These are phyloP conservation scores for Liasis olivaceus DNA, from an alignment of 2,797 vertebrate genomes.

Conservation along the genomic window DNA sequence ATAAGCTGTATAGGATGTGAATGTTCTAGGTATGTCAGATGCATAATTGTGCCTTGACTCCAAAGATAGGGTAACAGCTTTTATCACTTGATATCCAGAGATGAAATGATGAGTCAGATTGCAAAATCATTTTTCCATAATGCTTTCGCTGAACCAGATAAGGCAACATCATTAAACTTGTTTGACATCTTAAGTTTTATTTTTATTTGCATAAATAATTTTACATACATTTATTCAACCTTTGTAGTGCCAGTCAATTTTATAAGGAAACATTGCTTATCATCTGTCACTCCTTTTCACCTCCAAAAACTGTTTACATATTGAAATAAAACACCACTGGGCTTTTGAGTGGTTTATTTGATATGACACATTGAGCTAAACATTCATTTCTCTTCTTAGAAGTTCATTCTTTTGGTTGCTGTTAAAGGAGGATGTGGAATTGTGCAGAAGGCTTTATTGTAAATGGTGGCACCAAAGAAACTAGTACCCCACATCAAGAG, in stretches of 20 bases:
- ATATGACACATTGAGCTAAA: fast-evolving
- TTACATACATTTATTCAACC: background rate
- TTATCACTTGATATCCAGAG: background rate
- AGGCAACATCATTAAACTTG: background rate
- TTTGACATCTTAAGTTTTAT: background rate
- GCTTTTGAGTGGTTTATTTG: fast-evolving
- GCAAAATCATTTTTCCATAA: background rate
- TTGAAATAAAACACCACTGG: fast-evolving
- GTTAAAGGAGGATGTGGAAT: background rate
- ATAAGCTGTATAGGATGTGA: background rate
- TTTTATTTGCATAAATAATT: background rate
- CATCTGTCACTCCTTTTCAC: background rate
- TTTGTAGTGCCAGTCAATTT: background rate
- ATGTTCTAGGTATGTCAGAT: background rate
- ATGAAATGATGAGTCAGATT: background rate
- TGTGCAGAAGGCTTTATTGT: background rate
- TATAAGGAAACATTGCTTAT: fast-evolving
- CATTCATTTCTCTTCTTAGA: background rate
- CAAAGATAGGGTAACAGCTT: background rate
- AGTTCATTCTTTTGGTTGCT: background rate
- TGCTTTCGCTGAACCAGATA: background rate
- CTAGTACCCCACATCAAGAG: background rate
- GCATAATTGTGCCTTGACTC: background rate
- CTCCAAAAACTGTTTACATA: background rate
- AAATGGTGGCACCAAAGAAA: background rate